Conservation (phyloP, 2,797 vertebrate species). For the Tokudaia muenninki region DNA sequence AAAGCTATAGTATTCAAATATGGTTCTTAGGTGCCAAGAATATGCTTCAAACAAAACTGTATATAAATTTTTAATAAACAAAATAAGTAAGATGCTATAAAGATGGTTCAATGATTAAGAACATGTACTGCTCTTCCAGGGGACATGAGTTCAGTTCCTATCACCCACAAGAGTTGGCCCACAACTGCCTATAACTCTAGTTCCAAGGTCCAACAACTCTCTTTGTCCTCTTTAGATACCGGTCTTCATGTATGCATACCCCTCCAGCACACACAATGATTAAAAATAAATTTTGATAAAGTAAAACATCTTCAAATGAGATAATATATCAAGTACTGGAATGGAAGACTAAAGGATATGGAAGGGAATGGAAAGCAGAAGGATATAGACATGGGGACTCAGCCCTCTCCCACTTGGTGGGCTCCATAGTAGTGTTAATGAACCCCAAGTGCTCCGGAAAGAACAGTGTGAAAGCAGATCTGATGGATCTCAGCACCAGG, state of each 20-base stretch:
- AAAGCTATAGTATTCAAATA: constrained; percentile 21
- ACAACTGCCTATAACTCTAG: not conserved
- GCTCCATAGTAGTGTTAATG: not conserved
- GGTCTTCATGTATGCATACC: too few relatives aligned
- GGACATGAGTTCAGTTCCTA: not conserved
- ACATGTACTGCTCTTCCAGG: not conserved
- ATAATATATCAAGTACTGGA: not conserved
- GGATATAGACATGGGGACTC: not conserved
- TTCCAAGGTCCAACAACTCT: not conserved
- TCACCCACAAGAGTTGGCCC: not conserved
- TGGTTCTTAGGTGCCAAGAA: not conserved
- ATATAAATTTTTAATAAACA: not conserved
- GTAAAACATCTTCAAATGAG: not conserved
- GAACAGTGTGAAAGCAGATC: not conserved
- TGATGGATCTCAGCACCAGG: not conserved
- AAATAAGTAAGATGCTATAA: not conserved
- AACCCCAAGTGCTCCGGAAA: not conserved
- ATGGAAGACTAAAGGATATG: not conserved
- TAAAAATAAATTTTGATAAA: not conserved
- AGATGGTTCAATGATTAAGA: not conserved
- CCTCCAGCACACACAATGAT: not conserved
- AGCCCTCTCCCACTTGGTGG: not conserved
- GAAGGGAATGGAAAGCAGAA: not conserved
- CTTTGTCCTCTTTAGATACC: not conserved
- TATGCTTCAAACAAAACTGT: constrained; percentile 42